phyloP scores from a whole-genome alignment of 2,888 invertebrate genomes.

The Chrysopilus asiliformis region DNA sequence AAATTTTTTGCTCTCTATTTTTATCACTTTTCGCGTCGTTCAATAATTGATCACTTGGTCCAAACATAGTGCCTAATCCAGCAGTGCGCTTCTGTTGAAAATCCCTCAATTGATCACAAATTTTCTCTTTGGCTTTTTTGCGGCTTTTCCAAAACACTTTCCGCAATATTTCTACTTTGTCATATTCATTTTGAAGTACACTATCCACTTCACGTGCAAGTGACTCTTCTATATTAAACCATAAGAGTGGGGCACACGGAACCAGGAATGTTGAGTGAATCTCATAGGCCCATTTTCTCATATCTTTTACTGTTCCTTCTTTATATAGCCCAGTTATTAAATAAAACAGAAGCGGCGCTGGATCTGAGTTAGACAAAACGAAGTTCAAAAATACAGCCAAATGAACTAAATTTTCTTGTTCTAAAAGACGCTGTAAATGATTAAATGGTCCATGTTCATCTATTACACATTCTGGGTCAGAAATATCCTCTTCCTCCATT shows the following conservation, averaged over 20 bases:
- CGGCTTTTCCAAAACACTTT: slow-evolving; percentile 84
- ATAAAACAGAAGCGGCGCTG: slow-evolving; percentile 54
- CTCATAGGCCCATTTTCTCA: slow-evolving; percentile 98
- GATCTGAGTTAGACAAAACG: slow-evolving; percentile 71
- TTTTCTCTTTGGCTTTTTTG: slow-evolving; percentile 40
- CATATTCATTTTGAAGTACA: slow-evolving; percentile 66
- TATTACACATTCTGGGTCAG: slow-evolving; percentile 65
- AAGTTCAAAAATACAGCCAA: slow-evolving; percentile 91
- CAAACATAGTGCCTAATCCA: slow-evolving; percentile 80
- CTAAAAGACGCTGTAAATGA: slow-evolving; percentile 64
- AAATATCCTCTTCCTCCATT: slow-evolving; percentile 91
- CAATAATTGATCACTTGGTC: slow-evolving; percentile 67
- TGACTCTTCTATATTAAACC: slow-evolving; percentile 48
- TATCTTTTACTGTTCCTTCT: slow-evolving; percentile 71
- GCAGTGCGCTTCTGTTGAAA: slow-evolving; percentile 76
- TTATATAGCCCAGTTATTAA: slow-evolving; percentile 85
- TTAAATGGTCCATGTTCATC: slow-evolving; percentile 86
- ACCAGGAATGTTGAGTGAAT: slow-evolving; percentile 93
- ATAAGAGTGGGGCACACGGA: slow-evolving; percentile 52
- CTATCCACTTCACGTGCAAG: slow-evolving; percentile 84
- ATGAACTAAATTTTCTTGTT: slow-evolving; percentile 64
- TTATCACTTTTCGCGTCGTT: slow-evolving; percentile 70
- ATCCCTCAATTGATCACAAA: slow-evolving; percentile 33
- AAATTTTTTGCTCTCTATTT: slow-evolving; percentile 57
- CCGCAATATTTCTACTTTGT: slow-evolving; percentile 79